Conservation (phyloP, 2,797 vertebrate genomes). For the Rhinichthys osculus region DNA sequence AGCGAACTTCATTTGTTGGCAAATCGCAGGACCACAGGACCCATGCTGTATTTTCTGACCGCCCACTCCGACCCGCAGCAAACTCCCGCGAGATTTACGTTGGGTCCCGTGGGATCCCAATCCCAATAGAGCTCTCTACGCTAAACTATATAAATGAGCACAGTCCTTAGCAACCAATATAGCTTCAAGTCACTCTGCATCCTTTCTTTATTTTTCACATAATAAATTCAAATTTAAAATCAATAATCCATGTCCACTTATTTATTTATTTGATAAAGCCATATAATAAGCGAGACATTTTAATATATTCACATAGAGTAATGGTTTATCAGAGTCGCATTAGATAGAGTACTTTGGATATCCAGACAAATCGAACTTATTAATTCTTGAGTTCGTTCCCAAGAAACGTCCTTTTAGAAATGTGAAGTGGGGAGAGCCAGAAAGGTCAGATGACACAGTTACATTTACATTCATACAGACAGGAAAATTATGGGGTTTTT, state of each 20-base stretch:
- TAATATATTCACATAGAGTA: not conserved
- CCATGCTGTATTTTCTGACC: not conserved
- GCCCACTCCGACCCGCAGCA: not conserved
- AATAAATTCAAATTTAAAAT: not conserved
- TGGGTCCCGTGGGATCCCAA: not conserved
- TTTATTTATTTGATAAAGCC: conserved; percentile 8
- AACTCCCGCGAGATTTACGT: not conserved
- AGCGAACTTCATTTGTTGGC: not conserved
- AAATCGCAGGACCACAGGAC: not conserved
- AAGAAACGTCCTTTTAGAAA: conserved; percentile 2
- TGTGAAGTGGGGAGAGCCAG: not conserved
- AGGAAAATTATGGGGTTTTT: not conserved
- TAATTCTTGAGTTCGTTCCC: not conserved
- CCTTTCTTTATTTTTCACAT: not conserved
- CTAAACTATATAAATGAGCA: not conserved
- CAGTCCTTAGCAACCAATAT: not conserved
- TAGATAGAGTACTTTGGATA: not conserved
- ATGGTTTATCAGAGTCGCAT: conserved; percentile 5
- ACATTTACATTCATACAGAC: not conserved
- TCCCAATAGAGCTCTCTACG: not conserved
- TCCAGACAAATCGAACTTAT: conserved; percentile 1
- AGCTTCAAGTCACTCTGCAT: not conserved
- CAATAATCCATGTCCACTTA: conserved; percentile 14
- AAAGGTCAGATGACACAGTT: not conserved
- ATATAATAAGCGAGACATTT: not conserved